Percentiles rank a stretch among this genome's conserved stretches.
phyloP scores from a whole-genome alignment of 2,113 vertebrate genomes.

The Salvelinus alpinus region DNA sequence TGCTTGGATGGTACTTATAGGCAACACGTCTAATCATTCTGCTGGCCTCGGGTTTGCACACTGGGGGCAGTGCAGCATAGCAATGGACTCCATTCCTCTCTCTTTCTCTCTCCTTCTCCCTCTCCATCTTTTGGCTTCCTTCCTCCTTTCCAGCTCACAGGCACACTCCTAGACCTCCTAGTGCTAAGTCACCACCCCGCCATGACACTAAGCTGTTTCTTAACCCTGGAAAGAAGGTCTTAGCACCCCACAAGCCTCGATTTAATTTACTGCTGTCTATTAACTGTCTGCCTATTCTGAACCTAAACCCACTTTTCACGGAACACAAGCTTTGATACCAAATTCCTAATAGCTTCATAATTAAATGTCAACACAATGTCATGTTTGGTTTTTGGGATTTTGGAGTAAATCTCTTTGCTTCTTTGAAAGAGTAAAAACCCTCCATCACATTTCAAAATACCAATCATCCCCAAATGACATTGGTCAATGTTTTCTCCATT shows the following conservation, averaged over 20 bases:
- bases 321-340: constrained; percentile 55
- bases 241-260: constrained; percentile 43
- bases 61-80: constrained; percentile 46
- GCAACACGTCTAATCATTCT: constrained; percentile 28
- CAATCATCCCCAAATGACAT: constrained; percentile 41
- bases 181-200: constrained; percentile 22
- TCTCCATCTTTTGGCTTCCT: background rate
- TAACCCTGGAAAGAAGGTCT: constrained; percentile 65
- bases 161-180: background rate
- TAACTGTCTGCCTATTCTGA: constrained; percentile 58
- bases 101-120: constrained; percentile 7
- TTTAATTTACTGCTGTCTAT: constrained; percentile 65
- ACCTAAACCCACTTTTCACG: constrained; percentile 62
- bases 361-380: constrained; percentile 73
- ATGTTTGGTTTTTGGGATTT: constrained; percentile 58
- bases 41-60: constrained; percentile 31
- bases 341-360: constrained; percentile 63
- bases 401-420: constrained; percentile 49
- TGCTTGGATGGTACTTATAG: constrained; percentile 7
- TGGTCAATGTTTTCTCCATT: constrained; percentile 37
- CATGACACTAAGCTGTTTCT: constrained; percentile 61
- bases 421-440: constrained; percentile 25
- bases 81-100: constrained; percentile 13
- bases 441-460: constrained; percentile 52
- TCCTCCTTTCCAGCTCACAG: background rate